Base-by-base conservation (phyloP, 2,888 invertebrate genomes). In the Microctonus hyperodae region DNA sequence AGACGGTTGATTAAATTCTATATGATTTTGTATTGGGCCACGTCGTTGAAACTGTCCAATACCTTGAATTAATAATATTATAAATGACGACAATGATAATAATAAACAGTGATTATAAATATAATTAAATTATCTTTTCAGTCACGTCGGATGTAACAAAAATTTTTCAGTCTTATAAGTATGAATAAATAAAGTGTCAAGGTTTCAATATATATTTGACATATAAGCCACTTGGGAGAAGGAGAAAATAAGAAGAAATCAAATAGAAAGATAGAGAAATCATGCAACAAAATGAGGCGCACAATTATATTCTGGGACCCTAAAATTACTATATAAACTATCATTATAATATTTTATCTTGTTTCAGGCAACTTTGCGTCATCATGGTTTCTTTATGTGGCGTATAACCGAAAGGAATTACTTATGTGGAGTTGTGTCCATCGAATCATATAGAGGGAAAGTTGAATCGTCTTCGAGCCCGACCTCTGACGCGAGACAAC, bases 41-140 rank as follows among this genome's bases (percentile, higher is more conserved):
- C 55, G 66, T 6, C 62, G 51, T 3, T 66, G 68, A 23, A 74
- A 74, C 28, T 75, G 73, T 22, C 64, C 74, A 37, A 72, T 64
- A 33, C 72, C 78, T 78, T 68, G 16, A 65, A 63, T 16, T 6
- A 16, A 33, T n/a, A 60, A 57, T 58, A 22, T 55, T 7, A 7
- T n/a, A n/a, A n/a, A 5, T 28, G 7, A 28, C 28, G 3, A 28
- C 7, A 28, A 5, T 28, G 28, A 5, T 28, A 28, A 5, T 28
- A 5, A 3, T 28, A 28, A n/a, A 5, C 28, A 5, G 28, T 28
- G 28, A 7, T 28, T 28, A 28, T 28, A 28, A 28, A 28, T 28
- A 5, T 28, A 7, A 28, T 28, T 31, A n/a, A n/a, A 64, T 44
- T 20, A 33, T 33, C 40, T 55, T 58, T 55, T 50, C 10, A 53